Evolutionary conservation across 1,140 invertebrate species (phyloP), one percentile per base, ranked within the genome.

Genomic region (Hestina assimilis): DNA sequence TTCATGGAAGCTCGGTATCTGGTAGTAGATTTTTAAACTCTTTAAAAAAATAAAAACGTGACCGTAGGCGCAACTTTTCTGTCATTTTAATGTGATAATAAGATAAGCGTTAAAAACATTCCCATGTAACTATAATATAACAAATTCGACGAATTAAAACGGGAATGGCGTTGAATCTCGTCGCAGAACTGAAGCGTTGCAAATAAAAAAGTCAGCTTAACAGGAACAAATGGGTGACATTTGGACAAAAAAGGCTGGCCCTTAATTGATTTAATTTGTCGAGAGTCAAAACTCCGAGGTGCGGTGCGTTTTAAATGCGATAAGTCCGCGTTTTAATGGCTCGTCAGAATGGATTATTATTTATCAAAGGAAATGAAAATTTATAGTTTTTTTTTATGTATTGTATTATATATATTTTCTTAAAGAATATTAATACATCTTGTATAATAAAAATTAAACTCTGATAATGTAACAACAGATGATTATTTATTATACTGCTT

Each of bases 221-320:
- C 69, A 51, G 65, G 66, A 66, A 85, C 72, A 85, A 83, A 82
- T 79, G 77, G 70, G 40, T 52, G 66, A 69, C 71, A 69, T 75
- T 79, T 72, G 66, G 64, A 59, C 67, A 72, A 73, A 79, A 82
- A 72, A 65, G 65, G 69, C 65, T 68, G 66, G 33, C 55, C 68
- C 69, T 67, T 85, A 85, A 85, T 85, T 83, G 79, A 83, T 82
- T 85, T 80, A 82, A 85, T 85, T 85, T 82, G 78, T 85, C 63
- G 57, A 50, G 33, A 79, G 76, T 78, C 79, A 82, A 82, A 84
- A 78, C 69, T 72, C 60, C 46, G 29, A 64, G 64, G 61, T 56
- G 61, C 50, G 20, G 33, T 9, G 35, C 17, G 21, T 20, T 38
- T 65, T 63, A 68, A 59, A 58, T 21, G 54, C 12, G 7, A 4